Base-by-base conservation (phyloP, 2,888 invertebrate species). In the Osedax frankpressi region DNA sequence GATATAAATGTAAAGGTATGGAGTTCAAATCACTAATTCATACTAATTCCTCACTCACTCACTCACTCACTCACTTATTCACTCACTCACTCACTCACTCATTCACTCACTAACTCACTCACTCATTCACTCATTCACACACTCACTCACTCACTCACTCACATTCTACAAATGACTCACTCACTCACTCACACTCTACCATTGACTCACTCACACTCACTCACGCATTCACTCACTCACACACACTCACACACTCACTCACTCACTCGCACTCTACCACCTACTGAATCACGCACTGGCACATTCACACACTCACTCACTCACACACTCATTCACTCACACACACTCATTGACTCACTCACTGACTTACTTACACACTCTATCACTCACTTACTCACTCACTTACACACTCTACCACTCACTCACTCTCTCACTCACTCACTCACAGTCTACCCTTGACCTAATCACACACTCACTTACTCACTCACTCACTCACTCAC, bases 1-100 rank as follows among this genome's bases (percentile, higher is more conserved):
- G 83, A 84, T 72, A 79, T 84, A 75, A 79, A 77, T 75, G 82
- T 84, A 74, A 82, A 80, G 81, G 81, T 81, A 68, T n/a, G n/a
- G n/a, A n/a, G n/a, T n/a, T n/a, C n/a, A n/a, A n/a, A n/a, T n/a
- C n/a, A n/a, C n/a, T n/a, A n/a, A n/a, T n/a, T n/a, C n/a, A n/a
- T n/a, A n/a, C n/a, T 19, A 11, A 44, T 19, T 19, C 19, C 44
- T 19, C 44, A 19, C 6, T 44, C 44, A 6, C 19, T 6, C 44
- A 44, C 19, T 44, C 19, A 6, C 44, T 44, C 6, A 44, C 44
- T 11, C 6, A 6, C 19, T 19, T 19, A 11, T 11, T 19, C 44
- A 44, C 44, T 19, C 6, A 6, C 44, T 19, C 44, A 11, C 44
- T 11, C 19, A 6, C 44, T 44, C 44, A 6, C 44, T 44, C 19